phyloP scores from a whole-genome alignment of 2,888 invertebrate species.

The Icerya purchasi region DNA sequence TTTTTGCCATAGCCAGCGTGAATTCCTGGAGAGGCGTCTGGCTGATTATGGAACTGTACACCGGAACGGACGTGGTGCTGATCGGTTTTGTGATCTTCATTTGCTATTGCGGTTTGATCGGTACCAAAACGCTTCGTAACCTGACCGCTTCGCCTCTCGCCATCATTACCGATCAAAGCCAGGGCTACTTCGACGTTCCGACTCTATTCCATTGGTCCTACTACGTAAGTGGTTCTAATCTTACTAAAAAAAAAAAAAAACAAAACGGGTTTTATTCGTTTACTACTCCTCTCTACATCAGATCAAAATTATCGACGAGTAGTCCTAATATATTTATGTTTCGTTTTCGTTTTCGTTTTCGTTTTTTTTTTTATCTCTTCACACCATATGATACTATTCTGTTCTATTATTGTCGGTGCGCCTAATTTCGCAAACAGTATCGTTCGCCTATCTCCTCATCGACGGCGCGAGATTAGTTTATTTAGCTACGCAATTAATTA shows the following conservation, averaged over 20 bases:
- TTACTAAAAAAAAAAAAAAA: not conserved
- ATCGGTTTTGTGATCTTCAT: conserved; percentile 43
- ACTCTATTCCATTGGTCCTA: conserved; percentile 51
- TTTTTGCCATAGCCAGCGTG: conserved; percentile 60
- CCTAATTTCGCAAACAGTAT: too few species aligned
- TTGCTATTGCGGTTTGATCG: conserved; percentile 42
- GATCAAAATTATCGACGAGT: too few species aligned
- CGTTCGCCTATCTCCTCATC: too few species aligned
- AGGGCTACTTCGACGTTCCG: conserved; percentile 61
- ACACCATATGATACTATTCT: too few species aligned
- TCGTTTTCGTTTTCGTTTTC: too few species aligned
- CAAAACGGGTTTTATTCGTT: not conserved
- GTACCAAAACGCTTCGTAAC: conserved; percentile 50
- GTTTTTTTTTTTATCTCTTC: too few species aligned
- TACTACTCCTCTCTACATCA: not conserved
- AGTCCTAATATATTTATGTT: too few species aligned
- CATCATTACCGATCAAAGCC: conserved; percentile 47
- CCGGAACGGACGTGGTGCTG: conserved; percentile 30
- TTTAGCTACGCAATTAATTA: too few species aligned
- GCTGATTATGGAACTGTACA: conserved; percentile 50
- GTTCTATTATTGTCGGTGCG: too few species aligned
- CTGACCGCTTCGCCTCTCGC: conserved; percentile 63
- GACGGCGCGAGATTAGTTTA: too few species aligned
- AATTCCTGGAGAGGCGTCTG: conserved; percentile 76
- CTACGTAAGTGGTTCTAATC: conserved; percentile 35